Evolutionary conservation across 2,888 invertebrate species (phyloP).

Genomic region (Vanessa cardui): DNA sequence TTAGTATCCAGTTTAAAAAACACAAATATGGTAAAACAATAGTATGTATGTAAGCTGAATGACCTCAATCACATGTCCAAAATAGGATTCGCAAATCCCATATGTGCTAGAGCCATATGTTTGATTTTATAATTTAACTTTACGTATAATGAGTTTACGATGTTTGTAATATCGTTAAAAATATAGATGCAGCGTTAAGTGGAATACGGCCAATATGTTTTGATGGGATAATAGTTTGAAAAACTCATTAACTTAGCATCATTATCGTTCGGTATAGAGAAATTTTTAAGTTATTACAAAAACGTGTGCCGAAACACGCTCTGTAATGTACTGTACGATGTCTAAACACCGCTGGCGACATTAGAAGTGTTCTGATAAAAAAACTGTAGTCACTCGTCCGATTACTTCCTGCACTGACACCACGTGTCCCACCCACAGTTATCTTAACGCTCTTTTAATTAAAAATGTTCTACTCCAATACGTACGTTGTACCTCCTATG

Average conservation of each 20-base stretch:
- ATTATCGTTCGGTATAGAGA: too few species aligned
- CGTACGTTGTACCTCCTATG: conserved; percentile 15
- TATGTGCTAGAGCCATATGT: conserved; percentile 43
- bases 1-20: too few species aligned
- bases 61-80: conserved; percentile 24
- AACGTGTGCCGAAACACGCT: not conserved
- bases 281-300: too few species aligned
- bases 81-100: conserved; percentile 41
- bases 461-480: conserved; percentile 44
- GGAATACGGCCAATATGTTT: not conserved
- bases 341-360: conserved; percentile 53
- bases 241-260: not conserved
- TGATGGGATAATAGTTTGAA: not conserved
- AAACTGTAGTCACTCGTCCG: conserved; percentile 50
- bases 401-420: conserved; percentile 66
- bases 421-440: conserved; percentile 53
- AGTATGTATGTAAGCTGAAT: not conserved
- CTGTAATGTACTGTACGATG: not conserved
- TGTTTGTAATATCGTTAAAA: not conserved
- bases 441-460: conserved; percentile 53
- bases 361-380: conserved; percentile 61
- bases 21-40: conserved; percentile 3
- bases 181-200: too few species aligned
- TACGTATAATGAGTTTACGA: not conserved
- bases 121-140: conserved; percentile 7